Conservation (phyloP, 2,888 invertebrate species). For the Drosophila paranaensis region DNA sequence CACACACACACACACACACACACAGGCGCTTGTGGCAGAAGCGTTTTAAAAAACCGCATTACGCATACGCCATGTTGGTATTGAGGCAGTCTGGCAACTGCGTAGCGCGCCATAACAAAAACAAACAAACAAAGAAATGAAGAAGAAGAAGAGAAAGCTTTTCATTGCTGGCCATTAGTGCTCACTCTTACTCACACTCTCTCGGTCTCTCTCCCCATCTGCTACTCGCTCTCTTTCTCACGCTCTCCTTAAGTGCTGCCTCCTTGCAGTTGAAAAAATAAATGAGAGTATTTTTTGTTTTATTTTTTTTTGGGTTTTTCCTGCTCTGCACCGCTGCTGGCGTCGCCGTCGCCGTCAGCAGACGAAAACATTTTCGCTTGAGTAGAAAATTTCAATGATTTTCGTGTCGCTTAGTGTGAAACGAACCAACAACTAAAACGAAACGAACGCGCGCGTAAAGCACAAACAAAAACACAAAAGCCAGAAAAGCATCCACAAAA, state of each 20-base stretch:
- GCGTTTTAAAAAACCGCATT: constrained; percentile 55
- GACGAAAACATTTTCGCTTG: constrained; percentile 64
- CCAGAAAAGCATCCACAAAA: constrained; percentile 24
- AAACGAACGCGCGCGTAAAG: constrained; percentile 82
- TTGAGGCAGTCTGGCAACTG: constrained; percentile 67
- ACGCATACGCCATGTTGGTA: constrained; percentile 68
- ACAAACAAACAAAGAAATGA: constrained; percentile 51
- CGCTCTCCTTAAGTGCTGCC: constrained; percentile 18
- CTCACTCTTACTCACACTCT: constrained; percentile 18
- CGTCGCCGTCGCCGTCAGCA: constrained; percentile 41
- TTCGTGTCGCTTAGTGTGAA: constrained; percentile 79
- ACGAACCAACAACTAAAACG: constrained; percentile 83
- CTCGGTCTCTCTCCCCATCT: neutral
- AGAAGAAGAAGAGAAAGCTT: constrained; percentile 60
- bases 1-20: constrained; percentile 5
- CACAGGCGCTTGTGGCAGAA: neutral
- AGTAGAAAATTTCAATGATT: constrained; percentile 70
- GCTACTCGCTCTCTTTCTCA: constrained; percentile 12
- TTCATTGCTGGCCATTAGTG: constrained; percentile 62
- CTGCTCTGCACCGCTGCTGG: constrained; percentile 51
- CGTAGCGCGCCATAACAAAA: constrained; percentile 54
- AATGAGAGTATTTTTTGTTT: constrained; percentile 25
- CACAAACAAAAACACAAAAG: constrained; percentile 38
- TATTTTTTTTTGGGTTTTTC: constrained; percentile 58
- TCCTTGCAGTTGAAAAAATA: constrained; percentile 35